Evolutionary conservation across 2,113 vertebrate species (phyloP).

Genomic region (Perognathus longimembris): DNA sequence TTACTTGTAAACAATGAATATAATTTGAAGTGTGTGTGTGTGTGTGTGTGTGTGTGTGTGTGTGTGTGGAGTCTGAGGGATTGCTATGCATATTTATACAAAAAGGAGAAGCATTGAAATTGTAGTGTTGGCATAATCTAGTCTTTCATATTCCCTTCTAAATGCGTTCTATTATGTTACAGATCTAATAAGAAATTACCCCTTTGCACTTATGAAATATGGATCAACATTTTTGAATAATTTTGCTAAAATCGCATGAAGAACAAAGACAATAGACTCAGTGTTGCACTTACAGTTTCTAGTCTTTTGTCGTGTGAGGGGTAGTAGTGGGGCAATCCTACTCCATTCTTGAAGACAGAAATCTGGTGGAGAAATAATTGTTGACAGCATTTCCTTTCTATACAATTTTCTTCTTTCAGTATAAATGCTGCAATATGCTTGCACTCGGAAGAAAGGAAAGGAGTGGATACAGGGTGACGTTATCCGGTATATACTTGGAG

Average conservation of each 20-base stretch:
- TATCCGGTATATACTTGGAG: slow-evolving; percentile 6
- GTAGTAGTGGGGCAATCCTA: neutral
- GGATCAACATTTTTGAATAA: slow-evolving; percentile 22
- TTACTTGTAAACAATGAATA: slow-evolving; percentile 33
- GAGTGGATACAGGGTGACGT: slow-evolving; percentile 28
- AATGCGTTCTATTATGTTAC: slow-evolving; percentile 2
- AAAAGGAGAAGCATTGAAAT: neutral
- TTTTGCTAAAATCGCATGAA: slow-evolving; percentile 20
- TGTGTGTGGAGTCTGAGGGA: neutral
- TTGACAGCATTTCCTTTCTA: neutral
- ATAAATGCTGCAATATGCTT: slow-evolving; percentile 50
- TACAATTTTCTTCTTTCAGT: neutral
- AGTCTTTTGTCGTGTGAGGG: neutral
- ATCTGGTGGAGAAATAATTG: slow-evolving; percentile 45
- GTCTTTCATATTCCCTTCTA: neutral
- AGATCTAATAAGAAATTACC: slow-evolving; percentile 26
- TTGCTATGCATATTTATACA: neutral
- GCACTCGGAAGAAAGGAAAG: slow-evolving; percentile 16
- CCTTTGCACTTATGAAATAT: neutral
- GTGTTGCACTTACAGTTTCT: neutral
- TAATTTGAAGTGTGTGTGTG: neutral
- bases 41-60: neutral
- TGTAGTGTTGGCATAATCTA: neutral
- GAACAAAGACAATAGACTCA: neutral
- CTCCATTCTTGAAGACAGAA: slow-evolving; percentile 21